Base-by-base conservation (phyloP, 2,888 invertebrate genomes). In the Blastobasis lacticolella region DNA sequence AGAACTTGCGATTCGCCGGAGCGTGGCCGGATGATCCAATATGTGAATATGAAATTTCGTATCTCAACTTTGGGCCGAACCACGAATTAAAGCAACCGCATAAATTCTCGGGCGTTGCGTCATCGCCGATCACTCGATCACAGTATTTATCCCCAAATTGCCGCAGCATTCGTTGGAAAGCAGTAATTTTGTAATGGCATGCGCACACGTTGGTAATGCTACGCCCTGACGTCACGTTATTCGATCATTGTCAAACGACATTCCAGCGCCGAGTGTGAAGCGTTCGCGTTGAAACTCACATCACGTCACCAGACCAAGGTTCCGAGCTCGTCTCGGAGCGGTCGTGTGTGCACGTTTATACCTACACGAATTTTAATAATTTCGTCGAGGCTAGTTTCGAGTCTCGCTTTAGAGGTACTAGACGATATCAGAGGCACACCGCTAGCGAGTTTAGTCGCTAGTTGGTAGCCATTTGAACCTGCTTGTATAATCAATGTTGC, bases 161-260 rank as follows among this genome's bases (percentile, higher is more conserved):
- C 66, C 52, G 60, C 60, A 58, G 67, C 67, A 64, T 73, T 73
- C 64, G 60, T 64, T 76, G 61, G 67, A 75, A 75, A 77, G 75
- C 71, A 63, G 67, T 71, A 73, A 76, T 75, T 73, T 68, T 60
- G 64, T 64, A 71, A 71, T 73, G 71, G 69, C 74, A 73, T 74
- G 72, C 67, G 68, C 64, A 59, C 59, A 61, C 63, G 67, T 64
- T 67, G 68, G 70, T 77, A 78, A 78, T 76, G 74, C 72, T 72
- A 71, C 67, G 66, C 61, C 58, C 68, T 86, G 81, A 86, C 86
- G 86, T 87, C 84, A 83, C 67, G 73, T 72, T 73, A 80, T 82
- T 78, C 78, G 81, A 86, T 81, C 84, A 84, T 83, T 85, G 84
- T 84, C 85, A 85, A 86, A 85, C 86, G 81, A 82, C 86, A 87